Evolutionary conservation across 1,140 invertebrate genomes (phyloP).

Genomic region (Drosophila grimshawi): DNA sequence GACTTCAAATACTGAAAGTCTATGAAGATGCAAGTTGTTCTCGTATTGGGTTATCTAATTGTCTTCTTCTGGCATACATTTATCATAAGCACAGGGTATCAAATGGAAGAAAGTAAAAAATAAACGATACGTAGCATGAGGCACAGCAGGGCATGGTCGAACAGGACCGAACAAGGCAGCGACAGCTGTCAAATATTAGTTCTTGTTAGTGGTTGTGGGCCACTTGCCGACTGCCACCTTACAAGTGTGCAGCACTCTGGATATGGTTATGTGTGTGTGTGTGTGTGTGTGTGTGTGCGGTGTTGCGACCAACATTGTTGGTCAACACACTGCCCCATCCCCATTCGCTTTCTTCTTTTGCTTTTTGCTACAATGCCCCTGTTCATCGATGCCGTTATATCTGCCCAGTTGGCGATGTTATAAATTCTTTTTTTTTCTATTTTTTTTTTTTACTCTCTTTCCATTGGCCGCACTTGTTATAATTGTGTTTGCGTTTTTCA

Average conservation of each 20-base stretch:
- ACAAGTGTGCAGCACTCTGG: neutral
- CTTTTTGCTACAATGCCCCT: neutral
- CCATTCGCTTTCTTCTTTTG: neutral
- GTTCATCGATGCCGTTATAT: slow-evolving; percentile 30
- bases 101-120: neutral
- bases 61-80: no score
- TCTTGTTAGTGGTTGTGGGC: slow-evolving; percentile 53
- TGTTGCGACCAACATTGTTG: slow-evolving; percentile 80
- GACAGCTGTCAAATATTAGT: slow-evolving; percentile 61
- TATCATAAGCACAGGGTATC: slow-evolving; percentile 2
- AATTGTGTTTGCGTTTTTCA: slow-evolving; percentile 82
- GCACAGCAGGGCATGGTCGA: neutral
- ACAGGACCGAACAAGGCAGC: neutral
- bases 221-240: slow-evolving; percentile 31
- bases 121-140: neutral
- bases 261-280: neutral
- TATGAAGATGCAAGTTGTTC: no score
- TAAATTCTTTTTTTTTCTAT: slow-evolving; percentile 31
- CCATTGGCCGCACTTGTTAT: slow-evolving; percentile 71
- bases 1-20: no score
- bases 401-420: slow-evolving; percentile 33
- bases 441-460: slow-evolving; percentile 17
- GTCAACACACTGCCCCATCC: slow-evolving; percentile 62
- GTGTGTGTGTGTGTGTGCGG: slow-evolving; percentile 42
- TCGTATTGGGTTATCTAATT: no score